Evolutionary conservation across 2,113 vertebrate genomes (phyloP), one percentile per base, ranked within the genome.

Genomic region (Lates calcarifer): DNA sequence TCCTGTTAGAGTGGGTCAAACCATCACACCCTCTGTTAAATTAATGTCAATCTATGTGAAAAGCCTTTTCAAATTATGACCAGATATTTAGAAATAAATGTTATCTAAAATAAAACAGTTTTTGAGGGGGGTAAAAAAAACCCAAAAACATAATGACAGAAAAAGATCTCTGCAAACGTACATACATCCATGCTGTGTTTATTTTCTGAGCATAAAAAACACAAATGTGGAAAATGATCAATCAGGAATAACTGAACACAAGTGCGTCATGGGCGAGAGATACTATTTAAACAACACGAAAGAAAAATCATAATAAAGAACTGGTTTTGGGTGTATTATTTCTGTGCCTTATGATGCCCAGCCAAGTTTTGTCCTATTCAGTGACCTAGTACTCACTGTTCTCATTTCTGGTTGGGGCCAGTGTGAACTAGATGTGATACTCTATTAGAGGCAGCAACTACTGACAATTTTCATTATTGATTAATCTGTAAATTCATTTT

Each of bases 331-430:
- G 29, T 45, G 29, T 11, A 3, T 74, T 78, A 39, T 76, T 37
- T 77, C 45, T 73, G 33, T 73, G 22, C 43, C 43, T 57, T 18
- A 24, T 60, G 56, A 80, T 73, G 49, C 14, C 10, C 26, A 56
- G 61, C 55, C 20, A 61, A 18, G 37, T 24, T 70, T 57, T 68
- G 64, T 63, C 20, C 43, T 60, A 49, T 47, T 72, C 13, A 39
- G 6, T 73, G 79, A 83, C 74, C 70, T 67, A 85, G 57, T 69
- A 28, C 57, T 77, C 49, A 12, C 47, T 77, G 71, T 73, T 9
- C 63, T 74, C 41, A 47, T 82, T 53, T 79, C 74, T 56, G 37
- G 33, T 55, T 12, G 5, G 15, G 53, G 26, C 51, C 29, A 57
- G 26, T 49, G 22, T 76, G 65, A 67, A 37, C 58, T 57, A 67